These are phyloP conservation scores for Melolontha melolontha DNA, from an alignment of 2,888 invertebrate genomes.

Conservation along the genomic window DNA sequence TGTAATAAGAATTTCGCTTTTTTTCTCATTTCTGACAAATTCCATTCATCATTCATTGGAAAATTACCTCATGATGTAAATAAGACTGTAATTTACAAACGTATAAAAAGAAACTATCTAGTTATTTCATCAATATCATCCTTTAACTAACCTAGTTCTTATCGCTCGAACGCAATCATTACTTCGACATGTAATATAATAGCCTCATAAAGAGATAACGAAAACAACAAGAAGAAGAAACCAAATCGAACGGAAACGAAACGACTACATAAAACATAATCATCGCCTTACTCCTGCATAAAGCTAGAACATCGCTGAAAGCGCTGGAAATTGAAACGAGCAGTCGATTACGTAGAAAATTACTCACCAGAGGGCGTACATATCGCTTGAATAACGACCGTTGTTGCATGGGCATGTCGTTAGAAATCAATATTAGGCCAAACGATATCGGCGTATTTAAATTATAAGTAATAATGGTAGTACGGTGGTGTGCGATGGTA, in stretches of 20 bases:
- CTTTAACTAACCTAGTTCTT: no score
- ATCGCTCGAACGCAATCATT: no score
- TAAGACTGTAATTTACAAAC: no score
- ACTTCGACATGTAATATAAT: no score
- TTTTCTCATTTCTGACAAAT: no score
- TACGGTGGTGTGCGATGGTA: neutral
- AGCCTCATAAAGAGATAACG: neutral
- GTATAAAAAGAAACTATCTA: no score
- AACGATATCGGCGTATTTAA: conserved; percentile 14
- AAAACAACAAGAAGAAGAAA: conserved; percentile 10
- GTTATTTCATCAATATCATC: no score
- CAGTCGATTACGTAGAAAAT: conserved; percentile 37
- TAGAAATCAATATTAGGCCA: conserved; percentile 31
- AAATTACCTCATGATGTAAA: no score
- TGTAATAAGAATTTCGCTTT: no score
- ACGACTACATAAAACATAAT: conserved; percentile 29
- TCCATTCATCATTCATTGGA: no score
- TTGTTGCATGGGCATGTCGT: conserved; percentile 19
- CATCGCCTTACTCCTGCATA: conserved; percentile 17
- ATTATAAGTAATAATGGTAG: conserved; percentile 19
- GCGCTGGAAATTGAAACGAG: conserved; percentile 38
- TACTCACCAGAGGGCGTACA: conserved; percentile 30
- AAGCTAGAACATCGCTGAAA: conserved; percentile 26
- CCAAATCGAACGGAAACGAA: conserved; percentile 25
- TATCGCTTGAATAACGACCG: conserved; percentile 22